Percentiles rank a stretch among this genome's conserved stretches.
phyloP scores from a whole-genome alignment of 2,888 invertebrate species.

The Thyatira batis region DNA sequence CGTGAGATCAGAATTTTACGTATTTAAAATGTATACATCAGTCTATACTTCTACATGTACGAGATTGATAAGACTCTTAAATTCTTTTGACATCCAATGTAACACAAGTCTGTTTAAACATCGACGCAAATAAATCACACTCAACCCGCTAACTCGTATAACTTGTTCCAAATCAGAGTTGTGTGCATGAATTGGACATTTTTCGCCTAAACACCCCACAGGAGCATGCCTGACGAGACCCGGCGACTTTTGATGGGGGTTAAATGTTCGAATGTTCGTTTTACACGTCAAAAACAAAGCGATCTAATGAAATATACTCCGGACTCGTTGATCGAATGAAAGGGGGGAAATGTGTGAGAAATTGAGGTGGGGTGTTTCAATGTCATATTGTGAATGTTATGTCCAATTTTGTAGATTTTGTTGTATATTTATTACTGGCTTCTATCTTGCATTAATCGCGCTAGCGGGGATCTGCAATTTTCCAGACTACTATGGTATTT shows the following conservation, averaged over 20 bases:
- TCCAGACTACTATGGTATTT: no score
- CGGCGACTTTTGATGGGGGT: slow-evolving; percentile 42
- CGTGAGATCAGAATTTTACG: no score
- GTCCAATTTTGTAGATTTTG: no score
- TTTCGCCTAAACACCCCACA: slow-evolving; percentile 42
- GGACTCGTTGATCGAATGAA: neutral
- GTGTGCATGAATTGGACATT: slow-evolving; percentile 48
- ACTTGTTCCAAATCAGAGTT: slow-evolving; percentile 13
- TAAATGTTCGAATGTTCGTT: slow-evolving; percentile 13
- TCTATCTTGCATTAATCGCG: no score
- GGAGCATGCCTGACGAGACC: slow-evolving; percentile 16
- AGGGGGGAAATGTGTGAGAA: neutral
- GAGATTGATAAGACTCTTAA: no score
- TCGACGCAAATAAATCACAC: slow-evolving; percentile 3
- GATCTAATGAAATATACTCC: neutral
- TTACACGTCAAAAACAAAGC: neutral
- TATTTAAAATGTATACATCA: no score
- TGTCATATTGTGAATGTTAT: no score
- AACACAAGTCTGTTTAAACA: no score
- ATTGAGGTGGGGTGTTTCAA: neutral
- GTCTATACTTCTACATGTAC: no score
- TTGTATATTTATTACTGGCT: no score
- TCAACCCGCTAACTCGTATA: slow-evolving; percentile 5
- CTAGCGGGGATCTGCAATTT: no score
- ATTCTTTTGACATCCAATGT: no score